phyloP scores from a whole-genome alignment of 2,113 vertebrate species.

The Galeopterus variegatus region DNA sequence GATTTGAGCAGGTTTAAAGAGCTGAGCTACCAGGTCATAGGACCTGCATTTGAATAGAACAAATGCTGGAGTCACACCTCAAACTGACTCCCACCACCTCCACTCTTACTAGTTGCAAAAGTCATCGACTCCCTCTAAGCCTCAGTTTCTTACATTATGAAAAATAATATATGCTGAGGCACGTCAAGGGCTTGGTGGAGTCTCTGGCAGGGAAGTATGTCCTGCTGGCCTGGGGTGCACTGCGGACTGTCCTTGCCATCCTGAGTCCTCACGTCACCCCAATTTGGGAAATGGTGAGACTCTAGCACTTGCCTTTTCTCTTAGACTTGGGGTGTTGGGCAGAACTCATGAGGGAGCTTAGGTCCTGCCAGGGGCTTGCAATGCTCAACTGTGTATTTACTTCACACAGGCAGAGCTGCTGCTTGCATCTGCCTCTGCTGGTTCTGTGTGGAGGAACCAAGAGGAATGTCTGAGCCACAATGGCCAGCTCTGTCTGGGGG shows the following conservation, averaged over 20 bases:
- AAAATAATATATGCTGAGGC: neutral
- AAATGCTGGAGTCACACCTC: neutral
- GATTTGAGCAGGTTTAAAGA: neutral
- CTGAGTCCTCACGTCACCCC: neutral
- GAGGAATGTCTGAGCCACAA: neutral
- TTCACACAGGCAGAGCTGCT: neutral
- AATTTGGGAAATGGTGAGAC: neutral
- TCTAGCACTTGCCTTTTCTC: neutral
- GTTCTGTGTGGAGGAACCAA: neutral
- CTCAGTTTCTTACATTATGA: neutral
- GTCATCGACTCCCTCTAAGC: neutral
- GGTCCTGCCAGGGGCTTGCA: neutral
- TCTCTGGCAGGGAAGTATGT: too few species aligned
- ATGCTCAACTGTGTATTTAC: neutral
- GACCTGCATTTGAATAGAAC: neutral
- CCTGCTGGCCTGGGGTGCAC: neutral
- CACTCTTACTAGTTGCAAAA: neutral
- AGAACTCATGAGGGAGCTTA: neutral
- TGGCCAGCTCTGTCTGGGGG: neutral
- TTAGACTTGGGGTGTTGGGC: neutral
- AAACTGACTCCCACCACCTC: neutral
- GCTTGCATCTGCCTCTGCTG: neutral
- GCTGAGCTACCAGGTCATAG: neutral
- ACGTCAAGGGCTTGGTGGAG: accelerated
- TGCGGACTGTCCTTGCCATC: neutral